These are phyloP conservation scores for Pelagia noctiluca DNA, from an alignment of 30 jellyfish, hydroid and myxozoan species.

Conservation along the genomic window DNA sequence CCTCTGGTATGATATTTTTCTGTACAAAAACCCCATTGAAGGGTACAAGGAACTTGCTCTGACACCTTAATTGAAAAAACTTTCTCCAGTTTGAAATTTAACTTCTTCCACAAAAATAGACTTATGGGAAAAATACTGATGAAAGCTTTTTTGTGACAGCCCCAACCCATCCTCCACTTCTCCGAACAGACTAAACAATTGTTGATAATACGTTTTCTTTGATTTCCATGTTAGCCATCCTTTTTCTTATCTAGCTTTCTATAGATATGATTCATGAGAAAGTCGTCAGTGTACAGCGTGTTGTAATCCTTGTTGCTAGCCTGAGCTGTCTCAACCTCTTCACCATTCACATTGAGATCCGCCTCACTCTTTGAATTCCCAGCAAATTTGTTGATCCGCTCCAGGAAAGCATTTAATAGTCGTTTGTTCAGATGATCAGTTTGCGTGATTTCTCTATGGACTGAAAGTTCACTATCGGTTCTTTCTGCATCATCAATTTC, in stretches of 20 bases:
- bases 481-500: background rate
- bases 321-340: conserved; percentile 45
- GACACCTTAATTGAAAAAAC: too few species aligned
- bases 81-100: too few species aligned
- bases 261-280: conserved; percentile 87
- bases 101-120: too few species aligned
- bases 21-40: too few species aligned
- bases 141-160: too few species aligned
- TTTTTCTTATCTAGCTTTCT: conserved; percentile 65
- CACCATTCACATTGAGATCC: conserved; percentile 10
- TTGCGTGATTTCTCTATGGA: conserved; percentile 66
- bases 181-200: too few species aligned
- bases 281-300: conserved; percentile 87
- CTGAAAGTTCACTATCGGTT: background rate
- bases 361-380: conserved; percentile 41
- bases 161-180: too few species aligned
- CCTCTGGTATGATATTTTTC: too few species aligned
- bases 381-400: conserved; percentile 71
- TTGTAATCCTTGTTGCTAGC: conserved; percentile 63
- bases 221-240: background rate
- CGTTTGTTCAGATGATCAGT: conserved; percentile 81
- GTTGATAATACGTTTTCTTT: too few species aligned
- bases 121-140: too few species aligned
- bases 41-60: too few species aligned
- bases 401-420: conserved; percentile 74